Evolutionary conservation across 1,140 invertebrate species (phyloP).

Genomic region (Zaprionus kolodkinae): DNA sequence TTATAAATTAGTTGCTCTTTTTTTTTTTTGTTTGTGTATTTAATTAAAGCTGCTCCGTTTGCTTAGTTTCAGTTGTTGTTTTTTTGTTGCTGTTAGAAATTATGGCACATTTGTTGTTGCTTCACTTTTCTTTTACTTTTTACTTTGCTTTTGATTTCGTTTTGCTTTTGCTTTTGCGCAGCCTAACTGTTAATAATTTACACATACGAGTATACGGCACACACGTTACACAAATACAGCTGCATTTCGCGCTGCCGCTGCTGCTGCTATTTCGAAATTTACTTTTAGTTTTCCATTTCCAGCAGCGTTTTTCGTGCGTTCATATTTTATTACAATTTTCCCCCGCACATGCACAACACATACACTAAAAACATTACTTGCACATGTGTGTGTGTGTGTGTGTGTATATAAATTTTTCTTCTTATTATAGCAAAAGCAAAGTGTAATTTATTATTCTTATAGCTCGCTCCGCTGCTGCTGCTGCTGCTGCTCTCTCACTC

Average conservation of each 20-base stretch:
- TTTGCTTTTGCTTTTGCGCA: conserved; percentile 39
- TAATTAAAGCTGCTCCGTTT: conserved; percentile 54
- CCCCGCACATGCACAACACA: conserved; percentile 60
- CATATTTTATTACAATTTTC: conserved; percentile 83
- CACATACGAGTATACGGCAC: conserved; percentile 18
- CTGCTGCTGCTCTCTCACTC: conserved; percentile 20
- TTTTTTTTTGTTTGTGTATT: not conserved
- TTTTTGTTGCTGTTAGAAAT: conserved; percentile 23
- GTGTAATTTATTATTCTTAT: conserved; percentile 84
- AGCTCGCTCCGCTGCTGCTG: conserved; percentile 63
- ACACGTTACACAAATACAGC: conserved; percentile 31
- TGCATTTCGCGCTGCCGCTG: conserved; percentile 39
- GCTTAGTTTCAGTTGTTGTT: conserved; percentile 34
- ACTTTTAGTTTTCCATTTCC: conserved; percentile 60
- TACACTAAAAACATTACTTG: conserved; percentile 55
- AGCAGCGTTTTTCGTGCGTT: conserved; percentile 62
- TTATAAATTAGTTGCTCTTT: conserved; percentile 6
- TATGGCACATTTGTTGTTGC: conserved; percentile 45
- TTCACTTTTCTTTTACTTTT: conserved; percentile 11
- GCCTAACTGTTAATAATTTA: conserved; percentile 51
- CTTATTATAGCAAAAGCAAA: conserved; percentile 83
- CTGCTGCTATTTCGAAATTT: conserved; percentile 58
- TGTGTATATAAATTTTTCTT: conserved; percentile 78
- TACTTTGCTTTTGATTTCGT: conserved; percentile 34
- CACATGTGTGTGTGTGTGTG: conserved; percentile 51